Conservation (phyloP, 2,113 vertebrate genomes). For the Proteles cristata region DNA sequence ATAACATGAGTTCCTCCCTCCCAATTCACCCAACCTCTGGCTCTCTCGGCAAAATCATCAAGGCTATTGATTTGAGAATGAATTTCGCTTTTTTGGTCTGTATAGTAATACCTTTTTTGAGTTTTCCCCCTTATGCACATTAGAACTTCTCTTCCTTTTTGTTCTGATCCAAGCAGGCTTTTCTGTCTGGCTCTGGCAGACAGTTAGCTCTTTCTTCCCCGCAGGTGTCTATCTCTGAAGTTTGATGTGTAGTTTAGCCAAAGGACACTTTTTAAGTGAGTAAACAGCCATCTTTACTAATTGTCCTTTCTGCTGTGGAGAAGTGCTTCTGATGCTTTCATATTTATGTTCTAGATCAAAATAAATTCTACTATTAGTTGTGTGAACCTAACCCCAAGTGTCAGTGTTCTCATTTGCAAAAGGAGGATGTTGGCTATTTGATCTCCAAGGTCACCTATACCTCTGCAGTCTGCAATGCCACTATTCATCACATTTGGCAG, state of each 20-base stretch:
- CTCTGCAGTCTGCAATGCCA: neutral
- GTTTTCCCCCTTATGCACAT: neutral
- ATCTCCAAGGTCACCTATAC: constrained; percentile 13
- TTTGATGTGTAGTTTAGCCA: neutral
- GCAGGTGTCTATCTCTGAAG: neutral
- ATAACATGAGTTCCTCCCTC: neutral
- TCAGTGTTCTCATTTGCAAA: constrained; percentile 35
- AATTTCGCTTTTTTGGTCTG: constrained; percentile 3
- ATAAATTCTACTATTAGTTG: neutral
- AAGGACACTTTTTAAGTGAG: neutral
- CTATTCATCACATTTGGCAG: neutral
- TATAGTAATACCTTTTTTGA: neutral
- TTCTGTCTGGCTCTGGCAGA: neutral
- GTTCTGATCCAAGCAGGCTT: neutral
- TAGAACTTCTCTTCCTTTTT: neutral
- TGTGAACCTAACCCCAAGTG: neutral
- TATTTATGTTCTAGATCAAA: neutral
- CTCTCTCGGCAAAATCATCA: neutral
- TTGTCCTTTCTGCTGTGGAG: neutral
- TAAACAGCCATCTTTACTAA: neutral
- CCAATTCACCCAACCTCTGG: neutral
- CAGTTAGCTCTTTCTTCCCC: neutral
- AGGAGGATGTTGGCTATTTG: constrained; percentile 6
- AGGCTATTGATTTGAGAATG: neutral
- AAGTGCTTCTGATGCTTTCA: neutral